Conservation (phyloP, 2,797 vertebrate species). For the Bothrops alternatus region DNA sequence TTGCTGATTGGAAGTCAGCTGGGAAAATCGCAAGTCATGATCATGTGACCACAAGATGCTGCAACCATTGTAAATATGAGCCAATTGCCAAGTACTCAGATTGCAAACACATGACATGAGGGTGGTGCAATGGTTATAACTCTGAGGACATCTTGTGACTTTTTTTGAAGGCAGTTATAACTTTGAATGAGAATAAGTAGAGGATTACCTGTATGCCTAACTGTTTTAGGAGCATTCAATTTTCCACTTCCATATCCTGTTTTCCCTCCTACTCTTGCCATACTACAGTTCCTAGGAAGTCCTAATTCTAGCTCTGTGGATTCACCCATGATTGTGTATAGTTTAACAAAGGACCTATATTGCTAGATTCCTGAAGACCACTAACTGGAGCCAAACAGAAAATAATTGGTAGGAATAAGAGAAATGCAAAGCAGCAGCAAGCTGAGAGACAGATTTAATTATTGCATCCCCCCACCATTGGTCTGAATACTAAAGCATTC, state of each 20-base stretch:
- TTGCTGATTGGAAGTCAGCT: too few species aligned
- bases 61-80: too few species aligned
- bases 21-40: too few species aligned
- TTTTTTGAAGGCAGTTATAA: too few species aligned
- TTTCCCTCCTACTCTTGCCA: background rate
- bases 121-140: too few species aligned
- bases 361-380: background rate
- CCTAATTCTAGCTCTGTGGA: background rate
- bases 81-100: too few species aligned
- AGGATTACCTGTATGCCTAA: background rate
- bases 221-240: background rate
- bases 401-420: background rate
- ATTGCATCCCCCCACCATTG: background rate
- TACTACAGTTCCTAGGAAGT: background rate
- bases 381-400: background rate
- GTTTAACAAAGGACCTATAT: background rate
- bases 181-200: background rate
- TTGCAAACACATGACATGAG: too few species aligned
- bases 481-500: background rate
- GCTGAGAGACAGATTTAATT: background rate
- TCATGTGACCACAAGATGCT: too few species aligned
- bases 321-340: background rate
- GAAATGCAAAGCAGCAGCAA: background rate
- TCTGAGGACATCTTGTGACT: too few species aligned
- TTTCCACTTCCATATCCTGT: background rate